Conservation (phyloP, 2,113 vertebrate genomes). For the Otocyon megalotis region DNA sequence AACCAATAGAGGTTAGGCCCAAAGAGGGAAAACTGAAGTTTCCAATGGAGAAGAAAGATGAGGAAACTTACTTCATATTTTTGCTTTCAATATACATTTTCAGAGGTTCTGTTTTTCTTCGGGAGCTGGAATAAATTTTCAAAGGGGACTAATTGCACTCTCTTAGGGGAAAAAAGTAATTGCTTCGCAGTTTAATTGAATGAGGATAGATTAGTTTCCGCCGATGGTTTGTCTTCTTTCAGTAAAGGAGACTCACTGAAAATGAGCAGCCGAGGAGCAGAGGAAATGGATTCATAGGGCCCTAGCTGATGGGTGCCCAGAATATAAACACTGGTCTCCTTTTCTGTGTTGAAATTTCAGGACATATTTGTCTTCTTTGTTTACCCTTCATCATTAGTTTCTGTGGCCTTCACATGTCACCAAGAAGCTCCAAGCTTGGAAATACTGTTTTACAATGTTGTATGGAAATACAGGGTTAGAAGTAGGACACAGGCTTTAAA, state of each 20-base stretch:
- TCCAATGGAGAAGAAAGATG: background rate
- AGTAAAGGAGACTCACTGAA: constrained; percentile 17
- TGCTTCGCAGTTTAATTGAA: constrained; percentile 73
- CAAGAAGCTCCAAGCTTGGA: background rate
- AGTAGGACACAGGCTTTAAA: background rate
- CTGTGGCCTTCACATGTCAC: background rate
- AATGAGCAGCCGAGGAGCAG: background rate
- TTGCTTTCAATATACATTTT: constrained; percentile 48
- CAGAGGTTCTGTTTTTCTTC: constrained; percentile 62
- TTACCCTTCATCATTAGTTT: background rate
- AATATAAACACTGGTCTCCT: background rate
- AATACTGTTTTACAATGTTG: background rate
- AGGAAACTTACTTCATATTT: background rate
- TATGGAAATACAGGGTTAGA: background rate
- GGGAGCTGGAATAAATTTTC: constrained; percentile 60
- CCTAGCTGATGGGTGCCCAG: background rate
- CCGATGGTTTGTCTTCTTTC: constrained; percentile 39
- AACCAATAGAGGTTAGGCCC: background rate
- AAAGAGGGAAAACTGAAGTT: background rate
- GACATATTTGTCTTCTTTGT: background rate
- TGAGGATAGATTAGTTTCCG: constrained; percentile 74
- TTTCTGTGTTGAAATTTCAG: background rate
- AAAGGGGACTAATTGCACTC: constrained; percentile 68
- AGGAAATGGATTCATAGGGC: background rate
- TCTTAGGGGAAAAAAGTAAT: constrained; percentile 24